Conservation (phyloP, 2,113 vertebrate species). For the Paradisaea rubra region DNA sequence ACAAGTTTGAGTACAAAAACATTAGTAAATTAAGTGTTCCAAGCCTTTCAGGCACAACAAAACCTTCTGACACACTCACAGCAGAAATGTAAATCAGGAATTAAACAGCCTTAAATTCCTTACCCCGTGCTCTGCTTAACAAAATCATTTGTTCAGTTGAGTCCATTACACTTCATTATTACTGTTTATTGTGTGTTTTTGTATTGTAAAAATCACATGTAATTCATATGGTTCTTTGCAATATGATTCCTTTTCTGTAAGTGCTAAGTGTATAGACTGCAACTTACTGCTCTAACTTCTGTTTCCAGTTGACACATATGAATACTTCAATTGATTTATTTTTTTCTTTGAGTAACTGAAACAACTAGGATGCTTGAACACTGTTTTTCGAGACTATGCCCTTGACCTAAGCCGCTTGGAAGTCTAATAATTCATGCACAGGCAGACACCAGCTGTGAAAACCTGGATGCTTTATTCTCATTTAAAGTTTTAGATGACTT, state of each 20-base stretch:
- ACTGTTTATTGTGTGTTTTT: neutral
- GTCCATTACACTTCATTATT: neutral
- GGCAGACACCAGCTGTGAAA: neutral
- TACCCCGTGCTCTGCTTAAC: neutral
- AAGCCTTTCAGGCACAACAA: neutral
- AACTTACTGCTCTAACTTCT: neutral
- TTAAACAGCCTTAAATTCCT: neutral
- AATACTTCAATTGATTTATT: neutral
- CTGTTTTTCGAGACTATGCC: neutral
- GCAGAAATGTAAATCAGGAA: neutral
- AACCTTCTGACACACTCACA: neutral
- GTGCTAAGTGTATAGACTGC: neutral
- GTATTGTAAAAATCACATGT: neutral
- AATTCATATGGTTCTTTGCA: neutral
- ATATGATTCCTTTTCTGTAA: neutral
- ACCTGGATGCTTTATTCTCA: neutral
- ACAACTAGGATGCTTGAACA: neutral
- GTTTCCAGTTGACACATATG: neutral
- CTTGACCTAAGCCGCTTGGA: neutral
- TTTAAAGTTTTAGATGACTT: neutral
- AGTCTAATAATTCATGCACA: neutral
- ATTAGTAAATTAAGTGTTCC: neutral
- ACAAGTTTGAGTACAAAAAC: neutral
- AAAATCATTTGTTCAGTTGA: neutral
- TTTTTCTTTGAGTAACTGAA: neutral